Evolutionary conservation across 2,888 invertebrate species (phyloP), one percentile per base, ranked within the genome.

Genomic region (Amorpha juglandis): DNA sequence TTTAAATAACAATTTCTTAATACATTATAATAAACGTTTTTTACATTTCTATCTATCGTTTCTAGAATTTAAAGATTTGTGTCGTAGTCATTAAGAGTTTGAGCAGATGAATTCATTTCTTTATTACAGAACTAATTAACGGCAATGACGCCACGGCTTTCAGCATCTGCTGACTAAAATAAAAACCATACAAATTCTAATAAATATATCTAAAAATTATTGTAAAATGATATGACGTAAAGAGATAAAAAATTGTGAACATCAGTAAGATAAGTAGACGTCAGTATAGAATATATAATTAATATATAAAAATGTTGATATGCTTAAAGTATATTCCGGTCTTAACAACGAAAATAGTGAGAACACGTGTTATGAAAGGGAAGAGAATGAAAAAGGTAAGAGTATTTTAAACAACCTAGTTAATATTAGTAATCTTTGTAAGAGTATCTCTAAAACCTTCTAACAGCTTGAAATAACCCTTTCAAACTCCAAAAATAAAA

Each of bases 31-130:
- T 58, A 58, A 42, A 42, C 42, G n/a, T 58, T 58, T 55, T 58
- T 58, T 58, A 58, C 58, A 58, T 58, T 58, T 11, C 38, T 58
- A 58, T 58, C 58, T 58, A 58, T 58, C 38, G 38, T 58, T 58
- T 58, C 58, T 58, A 58, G 58, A 58, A 58, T 58, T 58, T 38
- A 38, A 58, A 58, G 58, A 58, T 42, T 58, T 48, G 35, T 35
- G 58, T 19, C 16, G 58, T 58, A 42, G 53, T 53, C 35, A 12
- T 42, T 14, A 42, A 6, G 19, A 42, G 12, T 58, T 42, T 42
- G 12, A 19, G 38, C 58, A 58, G 58, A 58, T 58, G 19, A 8
- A 38, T 19, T 42, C 58, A 58, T 58, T 6, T 9, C 4, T 55
- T 55, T n/a, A 11, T 6, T 14, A 52, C 35, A 53, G 16, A 6